phyloP scores from a whole-genome alignment of 2,797 vertebrate genomes.

The Garrulus glandarius region DNA sequence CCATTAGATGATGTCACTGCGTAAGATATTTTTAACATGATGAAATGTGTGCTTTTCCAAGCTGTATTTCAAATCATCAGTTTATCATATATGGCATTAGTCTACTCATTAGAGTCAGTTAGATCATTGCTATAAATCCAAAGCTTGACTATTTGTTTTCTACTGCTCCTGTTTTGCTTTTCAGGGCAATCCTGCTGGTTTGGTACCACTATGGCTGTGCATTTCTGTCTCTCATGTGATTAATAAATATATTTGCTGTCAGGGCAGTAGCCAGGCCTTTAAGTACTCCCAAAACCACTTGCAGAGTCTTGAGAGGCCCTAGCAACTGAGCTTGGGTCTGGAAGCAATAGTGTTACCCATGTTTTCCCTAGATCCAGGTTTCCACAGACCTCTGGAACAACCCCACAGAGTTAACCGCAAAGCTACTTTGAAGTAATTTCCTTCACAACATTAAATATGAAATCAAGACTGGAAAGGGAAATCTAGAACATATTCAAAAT shows the following conservation, averaged over 20 bases:
- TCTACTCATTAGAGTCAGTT: not conserved
- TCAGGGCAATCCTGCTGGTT: not conserved
- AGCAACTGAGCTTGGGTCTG: not conserved
- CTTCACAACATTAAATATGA: not conserved
- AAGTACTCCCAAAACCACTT: not conserved
- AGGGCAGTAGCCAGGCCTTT: not conserved
- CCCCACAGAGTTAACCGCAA: conserved; percentile 7
- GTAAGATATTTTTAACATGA: not conserved
- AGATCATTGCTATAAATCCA: conserved; percentile 6
- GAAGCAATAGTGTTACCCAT: not conserved
- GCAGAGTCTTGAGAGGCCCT: not conserved
- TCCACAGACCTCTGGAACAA: conserved; percentile 36
- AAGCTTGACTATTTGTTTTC: conserved; percentile 6
- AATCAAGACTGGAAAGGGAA: conserved; percentile 16
- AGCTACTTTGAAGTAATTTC: not conserved
- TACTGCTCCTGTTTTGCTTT: not conserved
- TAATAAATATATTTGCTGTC: conserved; percentile 5
- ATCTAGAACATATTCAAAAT: not conserved
- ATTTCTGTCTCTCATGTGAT: not conserved
- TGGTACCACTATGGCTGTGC: not conserved
- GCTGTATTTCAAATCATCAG: not conserved
- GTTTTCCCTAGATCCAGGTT: conserved; percentile 6
- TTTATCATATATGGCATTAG: not conserved
- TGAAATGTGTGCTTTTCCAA: not conserved
- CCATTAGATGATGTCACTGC: not conserved